Evolutionary conservation across 92 coral and sea anemone species (phyloP).

Genomic region (Bergia puertoricense): DNA sequence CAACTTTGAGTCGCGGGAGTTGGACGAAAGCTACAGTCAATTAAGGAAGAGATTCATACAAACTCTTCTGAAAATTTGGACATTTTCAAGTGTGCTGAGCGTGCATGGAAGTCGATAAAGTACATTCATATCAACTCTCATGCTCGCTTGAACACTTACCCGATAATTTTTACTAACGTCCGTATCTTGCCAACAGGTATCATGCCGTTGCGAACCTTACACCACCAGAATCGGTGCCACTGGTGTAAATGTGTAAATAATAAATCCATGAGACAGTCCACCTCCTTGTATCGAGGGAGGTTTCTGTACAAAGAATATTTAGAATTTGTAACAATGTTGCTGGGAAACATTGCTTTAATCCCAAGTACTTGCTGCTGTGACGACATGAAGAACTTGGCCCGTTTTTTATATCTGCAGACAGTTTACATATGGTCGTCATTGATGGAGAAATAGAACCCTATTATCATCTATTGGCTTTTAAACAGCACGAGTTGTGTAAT

Average conservation of each 20-base stretch:
- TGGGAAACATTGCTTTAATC: neutral
- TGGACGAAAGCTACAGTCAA: too few relatives aligned
- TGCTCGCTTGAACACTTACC: too few relatives aligned
- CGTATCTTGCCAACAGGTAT: constrained; percentile 54
- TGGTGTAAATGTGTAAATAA: constrained; percentile 47
- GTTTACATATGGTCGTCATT: neutral
- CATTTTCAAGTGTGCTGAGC: too few relatives aligned
- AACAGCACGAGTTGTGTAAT: constrained; percentile 1
- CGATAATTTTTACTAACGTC: neutral
- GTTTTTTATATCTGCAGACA: neutral
- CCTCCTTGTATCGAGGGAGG: neutral
- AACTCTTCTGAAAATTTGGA: too few relatives aligned
- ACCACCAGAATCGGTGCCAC: constrained; percentile 79
- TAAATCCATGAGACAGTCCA: neutral
- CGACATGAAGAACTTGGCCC: neutral
- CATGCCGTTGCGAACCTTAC: constrained; percentile 65
- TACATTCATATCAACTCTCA: too few relatives aligned
- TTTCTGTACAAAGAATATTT: neutral
- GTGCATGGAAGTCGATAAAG: too few relatives aligned
- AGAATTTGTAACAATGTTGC: neutral
- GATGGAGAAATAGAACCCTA: neutral
- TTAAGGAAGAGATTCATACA: too few relatives aligned
- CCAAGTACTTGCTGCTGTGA: neutral
- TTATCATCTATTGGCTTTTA: neutral
- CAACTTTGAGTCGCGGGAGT: too few relatives aligned